phyloP scores from a whole-genome alignment of 2,888 invertebrate species.

The Sisyra terminalis region DNA sequence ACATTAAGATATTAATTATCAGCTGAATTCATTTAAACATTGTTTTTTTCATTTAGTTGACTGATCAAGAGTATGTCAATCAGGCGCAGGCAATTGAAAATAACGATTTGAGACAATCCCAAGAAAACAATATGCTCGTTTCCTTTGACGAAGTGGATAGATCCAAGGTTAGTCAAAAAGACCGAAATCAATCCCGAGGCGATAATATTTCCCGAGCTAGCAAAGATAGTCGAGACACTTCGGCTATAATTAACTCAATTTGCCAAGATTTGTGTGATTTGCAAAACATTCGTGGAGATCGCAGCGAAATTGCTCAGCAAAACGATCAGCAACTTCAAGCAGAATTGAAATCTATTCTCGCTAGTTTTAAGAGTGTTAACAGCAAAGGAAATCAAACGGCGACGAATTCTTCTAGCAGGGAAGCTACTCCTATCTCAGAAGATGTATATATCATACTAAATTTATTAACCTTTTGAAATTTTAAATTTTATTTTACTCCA shows the following conservation, averaged over 20 bases:
- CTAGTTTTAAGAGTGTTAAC: background rate
- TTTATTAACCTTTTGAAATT: too few species aligned
- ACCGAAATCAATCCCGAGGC: too few species aligned
- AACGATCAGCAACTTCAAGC: background rate
- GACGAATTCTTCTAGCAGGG: background rate
- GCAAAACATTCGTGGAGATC: background rate
- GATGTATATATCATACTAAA: background rate
- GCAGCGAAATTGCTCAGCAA: background rate
- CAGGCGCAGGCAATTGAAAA: too few species aligned
- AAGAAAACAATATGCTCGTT: too few species aligned
- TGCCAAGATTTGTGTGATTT: background rate
- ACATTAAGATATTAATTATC: too few species aligned
- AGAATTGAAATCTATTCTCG: background rate
- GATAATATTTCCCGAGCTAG: too few species aligned
- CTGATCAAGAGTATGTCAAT: too few species aligned
- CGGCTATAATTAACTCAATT: background rate
- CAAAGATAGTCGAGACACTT: too few species aligned
- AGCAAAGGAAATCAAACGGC: background rate
- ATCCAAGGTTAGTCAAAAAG: too few species aligned
- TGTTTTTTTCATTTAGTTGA: conserved; percentile 10
- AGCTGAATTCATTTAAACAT: conserved; percentile 13
- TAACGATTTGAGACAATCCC: too few species aligned
- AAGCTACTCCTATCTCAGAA: background rate
- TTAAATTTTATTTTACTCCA: too few species aligned
- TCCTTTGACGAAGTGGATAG: too few species aligned